Evolutionary conservation across 2,113 vertebrate genomes (phyloP), one percentile per base, ranked within the genome.

Genomic region (Andinoacara biseriatus): DNA sequence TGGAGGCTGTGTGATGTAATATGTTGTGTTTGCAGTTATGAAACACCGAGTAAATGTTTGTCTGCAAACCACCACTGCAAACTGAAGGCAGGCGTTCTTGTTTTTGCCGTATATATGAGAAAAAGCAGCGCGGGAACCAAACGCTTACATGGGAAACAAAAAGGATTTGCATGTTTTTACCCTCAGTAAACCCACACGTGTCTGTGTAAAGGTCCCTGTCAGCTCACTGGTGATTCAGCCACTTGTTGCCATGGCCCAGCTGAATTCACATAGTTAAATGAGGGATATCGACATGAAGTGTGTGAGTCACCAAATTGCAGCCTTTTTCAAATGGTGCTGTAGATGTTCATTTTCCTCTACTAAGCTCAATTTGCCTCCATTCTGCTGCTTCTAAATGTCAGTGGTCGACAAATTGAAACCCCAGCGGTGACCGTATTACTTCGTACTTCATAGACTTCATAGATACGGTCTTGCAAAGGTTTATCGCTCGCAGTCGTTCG

Each of bases 291-390:
- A 86, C 82, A 74, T 76, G 59, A 91, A 89, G 81, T 62, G 86
- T 9, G n/a, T 92, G 89, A 92, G 76, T 92, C 90, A 93, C 90
- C 87, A 92, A 93, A 91, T 88, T 86, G 82, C 78, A 79, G 91
- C 80, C 81, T 86, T 85, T 88, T 88, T 83, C 62, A 87, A 59
- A 89, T n/a, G 43, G 13, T 52, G 79, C 80, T 56, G 79, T 76
- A 35, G 76, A 84, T 91, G 83, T 86, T 92, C 83, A 79, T 87
- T 91, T 91, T 78, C 83, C 85, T 88, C 78, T 2, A 60, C 87
- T 82, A 5, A 81, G 86, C 81, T 72, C 87, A 80, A 76, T 83
- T 49, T 88, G 74, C 69, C 81, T 88, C 76, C 3, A 2, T 81
- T 61, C 61, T 83, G 82, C 89, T 84, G 63, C 75, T 76, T 89